A percentile compares a stretch with the other conserved stretches of the same genome.
Evolutionary conservation across 2,888 invertebrate species (phyloP).

Genomic region (Ctena decussata): DNA sequence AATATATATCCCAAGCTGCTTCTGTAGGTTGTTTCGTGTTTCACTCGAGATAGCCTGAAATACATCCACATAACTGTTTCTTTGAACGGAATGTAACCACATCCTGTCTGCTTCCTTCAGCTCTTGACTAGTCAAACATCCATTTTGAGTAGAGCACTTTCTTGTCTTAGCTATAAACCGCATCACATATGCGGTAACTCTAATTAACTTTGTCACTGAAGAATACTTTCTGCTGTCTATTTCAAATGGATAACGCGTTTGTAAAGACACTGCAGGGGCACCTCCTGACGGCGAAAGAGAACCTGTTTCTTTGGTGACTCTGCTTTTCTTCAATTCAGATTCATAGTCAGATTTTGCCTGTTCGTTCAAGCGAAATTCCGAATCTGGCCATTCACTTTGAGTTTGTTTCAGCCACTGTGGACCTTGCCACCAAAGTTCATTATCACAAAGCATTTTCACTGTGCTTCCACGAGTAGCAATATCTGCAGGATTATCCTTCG

Average conservation of each 20-base stretch:
- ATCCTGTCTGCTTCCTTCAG: not conserved
- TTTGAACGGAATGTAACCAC: constrained; percentile 1
- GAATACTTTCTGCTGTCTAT: constrained; percentile 20
- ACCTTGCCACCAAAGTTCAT: constrained; percentile 23
- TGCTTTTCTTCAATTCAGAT: not conserved
- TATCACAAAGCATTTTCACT: not conserved
- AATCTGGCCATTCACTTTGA: not conserved
- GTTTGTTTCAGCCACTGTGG: constrained; percentile 7
- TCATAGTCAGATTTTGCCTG: not conserved
- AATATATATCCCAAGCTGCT: constrained; percentile 12
- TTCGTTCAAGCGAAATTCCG: not conserved
- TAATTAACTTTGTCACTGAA: constrained; percentile 4
- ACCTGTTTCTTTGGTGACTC: not conserved
- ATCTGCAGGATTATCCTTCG: not conserved
- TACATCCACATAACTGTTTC: constrained; percentile 5
- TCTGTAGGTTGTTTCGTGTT: constrained; percentile 3
- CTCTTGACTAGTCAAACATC: constrained; percentile 9
- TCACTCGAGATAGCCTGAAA: not conserved
- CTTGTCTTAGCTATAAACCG: too few relatives aligned
- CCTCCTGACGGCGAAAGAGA: not conserved
- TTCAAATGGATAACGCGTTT: not conserved
- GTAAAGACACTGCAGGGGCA: not conserved
- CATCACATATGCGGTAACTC: constrained; percentile 44
- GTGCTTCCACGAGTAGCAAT: constrained; percentile 6
- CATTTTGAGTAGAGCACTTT: not conserved